These are phyloP conservation scores for Sebastes itinus DNA, from an alignment of 2,797 vertebrate species.

Conservation along the genomic window DNA sequence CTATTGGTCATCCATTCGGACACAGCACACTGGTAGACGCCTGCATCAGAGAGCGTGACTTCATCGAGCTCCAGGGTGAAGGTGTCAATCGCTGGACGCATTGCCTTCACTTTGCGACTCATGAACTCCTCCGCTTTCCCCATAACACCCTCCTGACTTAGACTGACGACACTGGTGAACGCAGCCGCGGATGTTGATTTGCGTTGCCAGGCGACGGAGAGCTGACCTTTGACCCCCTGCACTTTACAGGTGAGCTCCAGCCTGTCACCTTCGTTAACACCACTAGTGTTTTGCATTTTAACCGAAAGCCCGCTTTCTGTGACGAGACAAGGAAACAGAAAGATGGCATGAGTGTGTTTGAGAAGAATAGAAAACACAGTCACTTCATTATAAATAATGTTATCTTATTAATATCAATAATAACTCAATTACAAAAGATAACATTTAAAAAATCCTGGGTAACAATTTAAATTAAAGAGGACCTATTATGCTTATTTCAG, in stretches of 20 bases:
- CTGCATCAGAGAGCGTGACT: constrained; percentile 71
- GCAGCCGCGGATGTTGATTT: not conserved
- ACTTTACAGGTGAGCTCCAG: constrained; percentile 81
- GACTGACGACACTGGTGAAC: constrained; percentile 67
- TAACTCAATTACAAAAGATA: not conserved
- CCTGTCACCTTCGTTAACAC: constrained; percentile 72
- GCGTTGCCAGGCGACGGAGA: constrained; percentile 87
- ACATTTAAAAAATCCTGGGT: not conserved
- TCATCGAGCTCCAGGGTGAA: constrained; percentile 76
- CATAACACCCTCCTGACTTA: constrained; percentile 74
- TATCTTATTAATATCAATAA: not conserved
- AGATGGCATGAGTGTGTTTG: not conserved
- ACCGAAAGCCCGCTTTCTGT: constrained; percentile 81
- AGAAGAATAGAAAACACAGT: not conserved
- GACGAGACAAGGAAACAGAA: not conserved
- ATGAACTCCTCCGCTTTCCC: constrained; percentile 21
- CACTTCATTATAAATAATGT: not conserved
- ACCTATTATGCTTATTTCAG: too few species aligned
- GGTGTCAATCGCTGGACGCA: constrained; percentile 35
- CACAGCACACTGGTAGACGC: constrained; percentile 83
- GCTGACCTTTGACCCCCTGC: constrained; percentile 53
- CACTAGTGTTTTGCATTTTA: constrained; percentile 17
- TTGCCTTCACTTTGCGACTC: constrained; percentile 48
- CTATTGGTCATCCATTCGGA: constrained; percentile 80
- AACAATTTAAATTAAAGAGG: not conserved